Percentiles rank a stretch among this genome's conserved stretches.
Conservation (phyloP, 2,888 invertebrate genomes). For the Tachina lurida region DNA sequence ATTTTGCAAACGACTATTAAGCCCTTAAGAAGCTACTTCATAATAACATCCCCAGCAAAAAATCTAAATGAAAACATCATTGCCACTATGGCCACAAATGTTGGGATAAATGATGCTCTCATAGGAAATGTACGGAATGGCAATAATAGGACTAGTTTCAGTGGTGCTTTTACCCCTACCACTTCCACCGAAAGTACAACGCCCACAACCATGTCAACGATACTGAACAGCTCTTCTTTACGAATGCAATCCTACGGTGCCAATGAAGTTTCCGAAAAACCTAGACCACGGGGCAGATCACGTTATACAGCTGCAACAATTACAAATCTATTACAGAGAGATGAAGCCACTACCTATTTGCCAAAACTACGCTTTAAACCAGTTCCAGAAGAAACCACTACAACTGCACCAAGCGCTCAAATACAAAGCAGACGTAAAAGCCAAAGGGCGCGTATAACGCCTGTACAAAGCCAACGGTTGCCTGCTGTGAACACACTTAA, state of each 20-base stretch:
- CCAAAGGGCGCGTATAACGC: conserved; percentile 75
- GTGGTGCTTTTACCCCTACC: conserved; percentile 35
- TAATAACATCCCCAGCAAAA: conserved; percentile 75
- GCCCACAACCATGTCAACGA: conserved; percentile 74
- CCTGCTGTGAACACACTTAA: conserved; percentile 59
- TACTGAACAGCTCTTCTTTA: conserved; percentile 76
- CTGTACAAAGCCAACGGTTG: conserved; percentile 67
- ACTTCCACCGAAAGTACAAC: conserved; percentile 66
- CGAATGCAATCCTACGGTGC: conserved; percentile 46
- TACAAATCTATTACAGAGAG: conserved; percentile 76
- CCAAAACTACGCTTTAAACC: conserved; percentile 78
- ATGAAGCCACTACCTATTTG: conserved; percentile 82
- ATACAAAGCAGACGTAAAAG: conserved; percentile 74
- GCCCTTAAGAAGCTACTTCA: conserved; percentile 77
- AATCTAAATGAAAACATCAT: conserved; percentile 75
- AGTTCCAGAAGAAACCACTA: conserved; percentile 58
- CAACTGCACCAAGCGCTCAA: conserved; percentile 45
- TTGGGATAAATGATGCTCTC: conserved; percentile 78
- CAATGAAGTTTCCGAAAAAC: conserved; percentile 69
- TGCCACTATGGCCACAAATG: conserved; percentile 75
- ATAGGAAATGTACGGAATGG: conserved; percentile 58
- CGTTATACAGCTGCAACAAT: conserved; percentile 80
- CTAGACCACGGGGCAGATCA: conserved; percentile 79
- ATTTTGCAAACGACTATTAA: conserved; percentile 77
- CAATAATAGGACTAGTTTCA: conserved; percentile 34